Evolutionary conservation across 2,113 vertebrate species (phyloP).

Genomic region (Otocyon megalotis): DNA sequence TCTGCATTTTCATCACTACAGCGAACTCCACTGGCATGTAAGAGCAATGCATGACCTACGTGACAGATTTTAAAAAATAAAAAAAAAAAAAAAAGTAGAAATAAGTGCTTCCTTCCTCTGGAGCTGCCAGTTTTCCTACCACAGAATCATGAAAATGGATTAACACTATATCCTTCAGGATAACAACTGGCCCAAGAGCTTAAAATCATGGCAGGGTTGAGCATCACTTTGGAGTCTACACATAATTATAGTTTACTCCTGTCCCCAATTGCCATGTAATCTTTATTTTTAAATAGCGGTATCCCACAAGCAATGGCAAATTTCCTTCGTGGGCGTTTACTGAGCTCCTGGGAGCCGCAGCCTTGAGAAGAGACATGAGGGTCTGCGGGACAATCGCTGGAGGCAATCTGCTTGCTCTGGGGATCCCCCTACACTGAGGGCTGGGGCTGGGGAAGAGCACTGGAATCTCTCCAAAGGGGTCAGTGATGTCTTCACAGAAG

Average conservation of each 20-base stretch:
- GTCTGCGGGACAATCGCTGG: neutral
- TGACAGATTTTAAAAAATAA: neutral
- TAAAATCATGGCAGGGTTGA: neutral
- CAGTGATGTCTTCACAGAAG: neutral
- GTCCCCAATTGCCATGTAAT: neutral
- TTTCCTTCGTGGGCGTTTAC: neutral
- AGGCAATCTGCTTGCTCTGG: too few species aligned
- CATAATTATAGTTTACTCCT: neutral
- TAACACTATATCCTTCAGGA: neutral
- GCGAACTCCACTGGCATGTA: neutral
- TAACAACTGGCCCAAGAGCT: neutral
- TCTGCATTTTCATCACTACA: neutral
- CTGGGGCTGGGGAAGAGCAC: neutral
- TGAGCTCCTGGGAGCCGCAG: neutral
- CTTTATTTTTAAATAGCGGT: neutral
- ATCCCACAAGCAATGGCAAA: neutral
- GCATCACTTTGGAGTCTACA: neutral
- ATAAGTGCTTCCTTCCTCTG: neutral
- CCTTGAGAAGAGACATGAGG: accelerated
- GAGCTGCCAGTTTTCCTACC: neutral
- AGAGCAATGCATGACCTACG: neutral
- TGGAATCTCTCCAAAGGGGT: neutral
- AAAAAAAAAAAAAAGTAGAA: neutral
- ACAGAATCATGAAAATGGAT: neutral
- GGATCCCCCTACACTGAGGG: too few species aligned